Evolutionary conservation across 2,113 vertebrate species (phyloP).

Genomic region (Pungitius pungitius): DNA sequence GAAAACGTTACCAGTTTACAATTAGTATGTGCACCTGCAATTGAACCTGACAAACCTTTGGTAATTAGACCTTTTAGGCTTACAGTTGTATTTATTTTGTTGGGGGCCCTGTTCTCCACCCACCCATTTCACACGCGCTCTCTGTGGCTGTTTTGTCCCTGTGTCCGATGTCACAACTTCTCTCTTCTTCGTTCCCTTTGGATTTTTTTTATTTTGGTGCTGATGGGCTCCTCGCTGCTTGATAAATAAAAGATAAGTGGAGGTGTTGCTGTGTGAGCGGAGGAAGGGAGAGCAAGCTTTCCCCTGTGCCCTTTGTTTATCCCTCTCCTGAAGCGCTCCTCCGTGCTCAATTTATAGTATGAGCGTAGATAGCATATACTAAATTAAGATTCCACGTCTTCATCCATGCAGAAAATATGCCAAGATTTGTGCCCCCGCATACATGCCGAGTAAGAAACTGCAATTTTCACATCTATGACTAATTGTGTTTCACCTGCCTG

Average conservation of each 20-base stretch:
- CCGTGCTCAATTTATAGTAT: conserved; percentile 38
- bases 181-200: conserved; percentile 15
- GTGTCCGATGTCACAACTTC: conserved; percentile 25
- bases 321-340: conserved; percentile 28
- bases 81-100: conserved; percentile 46
- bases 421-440: conserved; percentile 24
- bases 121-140: conserved; percentile 2
- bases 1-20: conserved; percentile 76
- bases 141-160: not conserved
- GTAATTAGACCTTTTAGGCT: conserved; percentile 76
- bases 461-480: conserved; percentile 70
- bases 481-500: conserved; percentile 60
- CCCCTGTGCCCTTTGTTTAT: conserved; percentile 35
- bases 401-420: conserved; percentile 43
- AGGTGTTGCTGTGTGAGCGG: conserved; percentile 48
- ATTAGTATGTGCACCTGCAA: conserved; percentile 80
- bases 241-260: conserved; percentile 57
- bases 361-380: conserved; percentile 37
- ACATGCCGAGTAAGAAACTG: conserved; percentile 21
- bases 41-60: conserved; percentile 80
- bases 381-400: conserved; percentile 36
- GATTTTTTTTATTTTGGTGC: conserved; percentile 29
- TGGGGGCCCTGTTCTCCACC: conserved; percentile 22
- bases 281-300: not conserved
- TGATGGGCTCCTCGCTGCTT: conserved; percentile 20